phyloP scores from a whole-genome alignment of 2,888 invertebrate genomes.

The Drosophila cognata region DNA sequence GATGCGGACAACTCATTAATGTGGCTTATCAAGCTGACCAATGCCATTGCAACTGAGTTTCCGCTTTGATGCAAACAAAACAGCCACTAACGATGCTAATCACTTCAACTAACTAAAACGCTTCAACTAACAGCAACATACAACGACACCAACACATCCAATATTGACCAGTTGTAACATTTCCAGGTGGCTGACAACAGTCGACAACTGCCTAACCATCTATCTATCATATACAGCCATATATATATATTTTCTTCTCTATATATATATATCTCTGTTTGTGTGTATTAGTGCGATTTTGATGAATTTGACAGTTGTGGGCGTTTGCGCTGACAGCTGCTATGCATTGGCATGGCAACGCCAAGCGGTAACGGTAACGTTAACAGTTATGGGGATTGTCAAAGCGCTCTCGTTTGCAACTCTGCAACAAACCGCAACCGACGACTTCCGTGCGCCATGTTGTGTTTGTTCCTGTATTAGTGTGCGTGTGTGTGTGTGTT shows the following conservation, averaged over 20 bases:
- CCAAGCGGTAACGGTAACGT: constrained; percentile 36
- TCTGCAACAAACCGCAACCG: constrained; percentile 69
- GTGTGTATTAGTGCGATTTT: constrained; percentile 80
- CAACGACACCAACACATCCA: constrained; percentile 34
- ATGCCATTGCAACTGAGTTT: constrained; percentile 64
- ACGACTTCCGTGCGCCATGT: constrained; percentile 78
- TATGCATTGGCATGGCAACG: constrained; percentile 58
- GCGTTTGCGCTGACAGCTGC: constrained; percentile 82
- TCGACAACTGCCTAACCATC: constrained; percentile 63
- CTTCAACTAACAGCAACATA: constrained; percentile 61
- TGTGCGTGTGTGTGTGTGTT: constrained; percentile 10
- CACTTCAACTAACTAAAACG: constrained; percentile 79
- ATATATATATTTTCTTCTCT: constrained; percentile 11
- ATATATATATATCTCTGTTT: constrained; percentile 11
- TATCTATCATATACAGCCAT: constrained; percentile 18
- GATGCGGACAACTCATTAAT: constrained; percentile 46
- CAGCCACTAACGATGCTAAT: constrained; percentile 80
- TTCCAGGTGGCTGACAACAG: constrained; percentile 74
- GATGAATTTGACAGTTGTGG: constrained; percentile 84
- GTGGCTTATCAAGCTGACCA: constrained; percentile 54
- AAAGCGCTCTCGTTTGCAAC: constrained; percentile 55
- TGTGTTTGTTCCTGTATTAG: constrained; percentile 62
- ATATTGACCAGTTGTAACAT: constrained; percentile 56
- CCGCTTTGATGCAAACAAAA: constrained; percentile 74
- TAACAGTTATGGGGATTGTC: constrained; percentile 26